Conservation (phyloP, 1,140 invertebrate species). For the Drosophila trapezifrons region DNA sequence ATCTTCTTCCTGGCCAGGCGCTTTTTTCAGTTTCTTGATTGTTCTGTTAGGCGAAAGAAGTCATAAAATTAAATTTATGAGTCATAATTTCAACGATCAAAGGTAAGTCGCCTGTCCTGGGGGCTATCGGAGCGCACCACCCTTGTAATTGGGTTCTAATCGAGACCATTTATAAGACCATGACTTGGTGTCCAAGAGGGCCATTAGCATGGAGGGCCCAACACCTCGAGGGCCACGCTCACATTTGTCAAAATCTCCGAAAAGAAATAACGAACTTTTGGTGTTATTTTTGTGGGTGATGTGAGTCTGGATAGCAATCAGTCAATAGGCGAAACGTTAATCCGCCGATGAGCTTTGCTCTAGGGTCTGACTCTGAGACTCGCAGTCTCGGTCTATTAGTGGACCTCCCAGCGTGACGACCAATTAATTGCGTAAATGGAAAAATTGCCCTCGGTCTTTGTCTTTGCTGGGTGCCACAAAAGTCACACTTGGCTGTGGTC, state of each 20-base stretch:
- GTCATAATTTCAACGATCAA: constrained; percentile 76
- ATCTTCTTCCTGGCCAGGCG: constrained; percentile 3
- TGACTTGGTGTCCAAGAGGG: constrained; percentile 24
- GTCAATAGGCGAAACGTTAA: constrained; percentile 75
- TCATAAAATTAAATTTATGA: constrained; percentile 82
- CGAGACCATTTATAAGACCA: constrained; percentile 52
- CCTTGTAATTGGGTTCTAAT: constrained; percentile 77
- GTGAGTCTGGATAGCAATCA: constrained; percentile 64
- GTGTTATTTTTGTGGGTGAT: constrained; percentile 68
- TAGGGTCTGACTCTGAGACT: constrained; percentile 7
- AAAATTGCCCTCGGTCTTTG: constrained; percentile 74
- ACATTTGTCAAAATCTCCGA: constrained; percentile 68
- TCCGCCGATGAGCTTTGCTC: constrained; percentile 59
- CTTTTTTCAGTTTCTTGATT: constrained; percentile 1
- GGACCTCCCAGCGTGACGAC: constrained; percentile 69
- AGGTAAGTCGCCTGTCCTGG: constrained; percentile 43
- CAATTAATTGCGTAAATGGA: constrained; percentile 83
- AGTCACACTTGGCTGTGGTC: constrained; percentile 63
- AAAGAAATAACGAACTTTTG: constrained; percentile 27
- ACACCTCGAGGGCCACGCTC: constrained; percentile 25
- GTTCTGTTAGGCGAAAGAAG: constrained; percentile 58
- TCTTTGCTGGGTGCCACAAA: constrained; percentile 75
- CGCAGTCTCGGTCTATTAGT: constrained; percentile 53
- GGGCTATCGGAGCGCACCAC: constrained; percentile 31
- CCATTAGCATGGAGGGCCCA: constrained; percentile 58